These are phyloP conservation scores for Brachionichthys hirsutus DNA, from an alignment of 2,113 vertebrate species.

Conservation along the genomic window DNA sequence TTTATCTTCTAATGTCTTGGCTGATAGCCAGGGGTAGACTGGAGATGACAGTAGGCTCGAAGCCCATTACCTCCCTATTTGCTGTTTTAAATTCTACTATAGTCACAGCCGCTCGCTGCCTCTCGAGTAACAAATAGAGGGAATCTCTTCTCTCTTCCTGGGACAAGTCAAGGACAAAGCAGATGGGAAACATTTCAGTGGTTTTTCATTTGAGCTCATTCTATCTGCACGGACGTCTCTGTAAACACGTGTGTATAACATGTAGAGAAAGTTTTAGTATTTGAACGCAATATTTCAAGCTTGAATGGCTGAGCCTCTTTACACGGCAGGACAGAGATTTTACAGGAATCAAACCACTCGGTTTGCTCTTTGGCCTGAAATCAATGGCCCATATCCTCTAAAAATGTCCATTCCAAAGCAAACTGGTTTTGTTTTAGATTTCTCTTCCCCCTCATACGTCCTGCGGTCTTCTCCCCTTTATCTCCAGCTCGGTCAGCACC, in stretches of 20 bases:
- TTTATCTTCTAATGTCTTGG: constrained; percentile 85
- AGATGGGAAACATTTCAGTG: constrained; percentile 44
- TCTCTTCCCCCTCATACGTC: constrained; percentile 54
- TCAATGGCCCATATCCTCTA: constrained; percentile 36
- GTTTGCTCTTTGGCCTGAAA: constrained; percentile 30
- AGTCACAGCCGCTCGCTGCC: constrained; percentile 62
- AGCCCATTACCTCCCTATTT: constrained; percentile 75
- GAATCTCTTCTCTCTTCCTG: constrained; percentile 53
- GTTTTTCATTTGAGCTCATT: constrained; percentile 47
- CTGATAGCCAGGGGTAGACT: constrained; percentile 71
- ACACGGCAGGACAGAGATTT: neutral
- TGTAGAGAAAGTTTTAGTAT: constrained; percentile 25
- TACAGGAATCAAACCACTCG: constrained; percentile 9
- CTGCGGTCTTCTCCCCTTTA: constrained; percentile 21
- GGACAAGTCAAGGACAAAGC: constrained; percentile 69
- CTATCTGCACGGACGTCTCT: constrained; percentile 8
- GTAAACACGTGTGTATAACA: constrained; percentile 3
- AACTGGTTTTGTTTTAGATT: constrained; percentile 51
- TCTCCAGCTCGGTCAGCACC: constrained; percentile 49
- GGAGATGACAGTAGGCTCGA: constrained; percentile 75
- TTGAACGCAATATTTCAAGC: constrained; percentile 19
- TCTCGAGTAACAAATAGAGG: constrained; percentile 63
- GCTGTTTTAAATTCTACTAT: constrained; percentile 76
- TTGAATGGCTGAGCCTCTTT: constrained; percentile 2
- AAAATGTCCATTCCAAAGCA: constrained; percentile 44